Evolutionary conservation across 2,797 vertebrate species (phyloP).

Genomic region (Microctenopoma steveboyesi): DNA sequence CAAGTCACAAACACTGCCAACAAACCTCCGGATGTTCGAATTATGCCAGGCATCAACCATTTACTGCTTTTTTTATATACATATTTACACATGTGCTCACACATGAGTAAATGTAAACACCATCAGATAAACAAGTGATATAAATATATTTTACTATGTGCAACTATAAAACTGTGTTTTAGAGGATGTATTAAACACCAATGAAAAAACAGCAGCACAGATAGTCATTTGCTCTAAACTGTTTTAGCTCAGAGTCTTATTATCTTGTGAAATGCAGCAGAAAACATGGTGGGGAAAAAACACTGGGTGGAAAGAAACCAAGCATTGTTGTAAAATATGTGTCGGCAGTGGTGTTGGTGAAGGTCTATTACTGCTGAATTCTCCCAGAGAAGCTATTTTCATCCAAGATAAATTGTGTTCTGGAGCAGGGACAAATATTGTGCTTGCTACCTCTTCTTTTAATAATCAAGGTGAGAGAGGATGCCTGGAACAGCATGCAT

Average conservation of each 20-base stretch:
- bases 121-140: too few relatives aligned
- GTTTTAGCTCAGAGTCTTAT: constrained; percentile 60
- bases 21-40: constrained; percentile 27
- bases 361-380: constrained; percentile 63
- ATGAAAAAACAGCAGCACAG: constrained; percentile 35
- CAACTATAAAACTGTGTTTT: not conserved
- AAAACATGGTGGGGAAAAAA: constrained; percentile 49
- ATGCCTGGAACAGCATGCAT: constrained; percentile 59
- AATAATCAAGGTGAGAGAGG: constrained; percentile 71
- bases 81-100: not conserved
- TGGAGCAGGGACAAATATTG: constrained; percentile 70
- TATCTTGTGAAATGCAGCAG: constrained; percentile 71
- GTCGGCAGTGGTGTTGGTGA: constrained; percentile 47
- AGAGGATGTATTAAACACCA: not conserved
- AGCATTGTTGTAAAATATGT: constrained; percentile 56
- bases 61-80: constrained; percentile 6
- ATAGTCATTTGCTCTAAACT: constrained; percentile 50
- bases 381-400: constrained; percentile 65
- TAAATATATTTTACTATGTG: not conserved
- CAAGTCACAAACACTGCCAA: constrained; percentile 43
- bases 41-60: not conserved
- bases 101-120: too few relatives aligned
- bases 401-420: constrained; percentile 70
- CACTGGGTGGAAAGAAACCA: constrained; percentile 49
- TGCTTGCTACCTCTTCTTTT: constrained; percentile 47